Evolutionary conservation across 1,140 invertebrate species (phyloP), one percentile per base, ranked within the genome.

Genomic region (Lerema accius): DNA sequence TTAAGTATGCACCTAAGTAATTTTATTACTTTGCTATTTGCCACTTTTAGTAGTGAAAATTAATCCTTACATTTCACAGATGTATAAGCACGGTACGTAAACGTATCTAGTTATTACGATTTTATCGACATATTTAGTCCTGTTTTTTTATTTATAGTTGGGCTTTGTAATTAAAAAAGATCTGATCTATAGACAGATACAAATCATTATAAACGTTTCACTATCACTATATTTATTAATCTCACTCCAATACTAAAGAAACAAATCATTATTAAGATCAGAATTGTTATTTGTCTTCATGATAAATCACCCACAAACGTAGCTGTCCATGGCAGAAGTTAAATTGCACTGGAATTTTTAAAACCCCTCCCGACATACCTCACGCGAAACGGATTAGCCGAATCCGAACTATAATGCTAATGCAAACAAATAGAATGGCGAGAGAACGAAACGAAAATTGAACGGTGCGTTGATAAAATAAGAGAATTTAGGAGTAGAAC

Each of bases 381-480:
- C 58, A 61, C 39, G 66, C 64, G 60, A 73, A 71, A 67, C 65
- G 71, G 66, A 79, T 78, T 77, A 78, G 42, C 56, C 49, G 26
- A 32, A 76, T 59, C 71, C 68, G 76, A 79, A 65, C 73, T 73
- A 75, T 77, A 82, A 77, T 67, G 61, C 72, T 70, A 82, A 86
- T 67, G 71, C 76, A 80, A 87, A 82, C 80, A 86, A 86, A 88
- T 80, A 79, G 73, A 78, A 79, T 72, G 42, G 70, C 76, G 74
- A 79, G 70, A 74, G 73, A 85, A 80, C 81, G 82, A 75, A 78
- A 85, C 73, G 86, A 85, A 87, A 87, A 89, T 89, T 89, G 82
- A 87, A 86, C 82, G 81, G 76, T 85, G 81, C 84, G 84, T 83
- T 88, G 87, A 88, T 85, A 81, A 87, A 90, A 90, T 89, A 90